phyloP scores from a whole-genome alignment of 1,140 invertebrate species.

The Rhagoletis pomonella region DNA sequence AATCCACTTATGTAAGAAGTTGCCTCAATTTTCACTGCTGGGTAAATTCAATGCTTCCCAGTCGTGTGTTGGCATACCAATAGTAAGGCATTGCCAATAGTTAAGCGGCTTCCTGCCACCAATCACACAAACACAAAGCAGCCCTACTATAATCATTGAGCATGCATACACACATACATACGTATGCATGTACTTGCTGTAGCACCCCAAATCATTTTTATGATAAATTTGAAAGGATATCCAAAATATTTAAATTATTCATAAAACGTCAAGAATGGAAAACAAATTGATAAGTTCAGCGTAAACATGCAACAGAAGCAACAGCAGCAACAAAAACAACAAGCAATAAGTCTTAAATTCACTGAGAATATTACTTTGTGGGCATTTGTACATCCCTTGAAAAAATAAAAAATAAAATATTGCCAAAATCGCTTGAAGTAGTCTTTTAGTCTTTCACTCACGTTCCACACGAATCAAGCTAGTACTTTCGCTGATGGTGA shows the following conservation, averaged over 20 bases:
- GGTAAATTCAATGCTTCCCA: no score
- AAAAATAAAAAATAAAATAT: not conserved
- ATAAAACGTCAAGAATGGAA: slow-evolving; percentile 34
- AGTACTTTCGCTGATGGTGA: slow-evolving; percentile 45
- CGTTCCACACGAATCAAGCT: not conserved
- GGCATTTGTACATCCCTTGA: not conserved
- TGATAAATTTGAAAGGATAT: not conserved
- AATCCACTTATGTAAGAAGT: no score
- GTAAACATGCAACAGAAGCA: slow-evolving; percentile 28
- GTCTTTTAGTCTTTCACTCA: not conserved
- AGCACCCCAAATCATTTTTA: no score
- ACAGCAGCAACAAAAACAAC: not conserved
- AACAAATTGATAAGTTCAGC: slow-evolving; percentile 54
- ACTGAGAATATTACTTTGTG: not conserved
- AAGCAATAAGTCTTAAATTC: slow-evolving; percentile 2
- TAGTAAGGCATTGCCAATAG: no score
- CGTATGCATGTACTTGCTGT: no score
- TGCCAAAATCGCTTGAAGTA: not conserved
- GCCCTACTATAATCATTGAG: no score
- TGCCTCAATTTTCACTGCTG: no score
- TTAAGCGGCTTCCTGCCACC: no score
- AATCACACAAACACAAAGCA: no score
- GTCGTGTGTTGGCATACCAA: not conserved
- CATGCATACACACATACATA: no score
- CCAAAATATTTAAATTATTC: slow-evolving; percentile 50